A percentile compares a stretch with the other conserved stretches of the same genome.
Conservation (phyloP, 2,797 vertebrate species). For the Corythornis leucogaster region DNA sequence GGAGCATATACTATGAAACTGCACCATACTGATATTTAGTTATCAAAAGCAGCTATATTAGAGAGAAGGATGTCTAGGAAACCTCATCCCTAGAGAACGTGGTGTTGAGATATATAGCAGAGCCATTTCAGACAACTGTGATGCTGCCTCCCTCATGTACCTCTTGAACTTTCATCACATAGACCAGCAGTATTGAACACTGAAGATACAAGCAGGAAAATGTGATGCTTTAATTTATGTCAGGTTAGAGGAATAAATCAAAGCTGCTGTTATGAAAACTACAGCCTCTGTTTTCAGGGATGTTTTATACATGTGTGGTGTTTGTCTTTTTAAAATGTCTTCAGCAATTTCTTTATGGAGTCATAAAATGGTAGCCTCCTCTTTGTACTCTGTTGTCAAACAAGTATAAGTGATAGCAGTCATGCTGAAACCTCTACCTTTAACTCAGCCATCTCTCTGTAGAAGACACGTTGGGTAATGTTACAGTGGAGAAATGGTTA, state of each 20-base stretch:
- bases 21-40: constrained; percentile 77
- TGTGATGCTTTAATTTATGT: constrained; percentile 68
- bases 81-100: constrained; percentile 54
- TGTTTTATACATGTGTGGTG: constrained; percentile 71
- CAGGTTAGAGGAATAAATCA: constrained; percentile 74
- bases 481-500: constrained; percentile 14
- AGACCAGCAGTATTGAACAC: constrained; percentile 44
- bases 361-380: constrained; percentile 53
- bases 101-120: constrained; percentile 47
- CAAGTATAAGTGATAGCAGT: constrained; percentile 3
- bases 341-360: constrained; percentile 68
- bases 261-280: constrained; percentile 58
- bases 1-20: constrained; percentile 74
- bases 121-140: constrained; percentile 53
- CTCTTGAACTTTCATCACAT: constrained; percentile 69
- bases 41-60: constrained; percentile 77
- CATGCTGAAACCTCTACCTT: not conserved
- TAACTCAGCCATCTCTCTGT: not conserved
- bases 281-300: constrained; percentile 68
- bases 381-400: constrained; percentile 2
- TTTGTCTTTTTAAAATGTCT: constrained; percentile 73
- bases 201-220: constrained; percentile 73
- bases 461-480: not conserved
- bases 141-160: constrained; percentile 45
- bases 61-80: constrained; percentile 60